Percentiles rank a stretch among this genome's conserved stretches.
Evolutionary conservation across 2,113 vertebrate genomes (phyloP).

Genomic region (Pluvianellus socialis): DNA sequence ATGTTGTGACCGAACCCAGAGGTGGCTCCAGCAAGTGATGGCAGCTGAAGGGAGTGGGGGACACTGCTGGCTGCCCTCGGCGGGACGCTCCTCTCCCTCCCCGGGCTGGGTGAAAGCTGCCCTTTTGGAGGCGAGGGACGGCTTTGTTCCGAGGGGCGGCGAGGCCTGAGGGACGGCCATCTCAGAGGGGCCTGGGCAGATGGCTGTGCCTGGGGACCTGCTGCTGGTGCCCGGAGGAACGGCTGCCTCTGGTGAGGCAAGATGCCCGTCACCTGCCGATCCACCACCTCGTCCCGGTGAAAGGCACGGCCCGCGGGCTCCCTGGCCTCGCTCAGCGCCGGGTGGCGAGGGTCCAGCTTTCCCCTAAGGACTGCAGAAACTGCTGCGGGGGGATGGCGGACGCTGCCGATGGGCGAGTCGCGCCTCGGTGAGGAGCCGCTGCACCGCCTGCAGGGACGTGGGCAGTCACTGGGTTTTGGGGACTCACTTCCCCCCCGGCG

Average conservation of each 20-base stretch:
- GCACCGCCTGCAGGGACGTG: too few relatives aligned
- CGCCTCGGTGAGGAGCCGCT: not conserved
- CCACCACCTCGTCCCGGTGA: not conserved
- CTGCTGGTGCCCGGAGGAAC: not conserved
- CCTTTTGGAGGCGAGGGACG: accelerated
- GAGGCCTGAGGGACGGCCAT: not conserved
- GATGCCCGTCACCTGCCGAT: not conserved
- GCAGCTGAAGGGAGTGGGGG: accelerated
- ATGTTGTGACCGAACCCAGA: not conserved
- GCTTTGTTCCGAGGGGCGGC: not conserved
- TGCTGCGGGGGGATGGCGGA: accelerated
- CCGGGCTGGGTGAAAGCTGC: accelerated
- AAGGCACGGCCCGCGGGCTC: not conserved
- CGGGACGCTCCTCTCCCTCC: not conserved
- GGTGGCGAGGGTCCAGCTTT: accelerated
- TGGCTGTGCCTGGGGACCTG: accelerated
- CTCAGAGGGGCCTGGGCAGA: not conserved
- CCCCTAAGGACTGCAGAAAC: accelerated
- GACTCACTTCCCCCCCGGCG: accelerated
- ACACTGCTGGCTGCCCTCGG: not conserved
- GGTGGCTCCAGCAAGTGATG: not conserved
- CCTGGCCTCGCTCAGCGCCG: not conserved
- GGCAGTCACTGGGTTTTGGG: accelerated
- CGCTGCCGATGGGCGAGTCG: accelerated
- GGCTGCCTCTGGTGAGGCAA: accelerated